Evolutionary conservation across 2,797 vertebrate genomes (phyloP), one percentile per base, ranked within the genome.

Genomic region (Lycodopsis pacificus): DNA sequence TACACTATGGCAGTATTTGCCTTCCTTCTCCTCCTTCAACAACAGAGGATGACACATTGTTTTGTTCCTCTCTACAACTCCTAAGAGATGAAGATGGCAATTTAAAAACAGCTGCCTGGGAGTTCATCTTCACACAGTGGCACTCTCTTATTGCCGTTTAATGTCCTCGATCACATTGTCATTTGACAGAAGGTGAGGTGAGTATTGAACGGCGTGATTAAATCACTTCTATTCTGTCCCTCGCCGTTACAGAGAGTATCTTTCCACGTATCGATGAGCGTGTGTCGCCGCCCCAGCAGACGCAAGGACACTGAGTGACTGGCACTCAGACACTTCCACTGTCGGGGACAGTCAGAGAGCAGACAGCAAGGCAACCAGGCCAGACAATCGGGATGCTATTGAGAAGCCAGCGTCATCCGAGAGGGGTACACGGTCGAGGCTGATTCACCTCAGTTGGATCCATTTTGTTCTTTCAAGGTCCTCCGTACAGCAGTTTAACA

Each of bases 141-240:
- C 81, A 71, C 79, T 85, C 74, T 76, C 77, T 87, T 83, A 82
- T 83, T 80, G 75, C 79, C 71, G 57, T 89, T 93, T 89, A 88
- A 93, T 79, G 84, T 87, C 91, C 87, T 90, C 88, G 71, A 86
- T 92, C 86, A 87, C 86, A 77, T 81, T 91, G 92, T 86, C 88
- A 83, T 88, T 85, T 90, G 87, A 88, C 88, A 90, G 86, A 86
- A 90, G 91, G 89, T 89, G 86, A 90, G 85, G 63, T 70, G 73
- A 58, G 79, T 78, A 90, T 91, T 54, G 88, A 91, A 82, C 51
- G 70, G 36, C 85, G 84, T 87, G 85, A 90, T 91, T 92, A 87
- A 89, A 93, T 92, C 81, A 80, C 88, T 87, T 87, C 66, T 77
- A 77, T 85, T 90, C 83, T 75, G 89, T 73, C 88, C 86, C 67